phyloP scores from a whole-genome alignment of 2,797 vertebrate species.

The Poeciliopsis turneri region DNA sequence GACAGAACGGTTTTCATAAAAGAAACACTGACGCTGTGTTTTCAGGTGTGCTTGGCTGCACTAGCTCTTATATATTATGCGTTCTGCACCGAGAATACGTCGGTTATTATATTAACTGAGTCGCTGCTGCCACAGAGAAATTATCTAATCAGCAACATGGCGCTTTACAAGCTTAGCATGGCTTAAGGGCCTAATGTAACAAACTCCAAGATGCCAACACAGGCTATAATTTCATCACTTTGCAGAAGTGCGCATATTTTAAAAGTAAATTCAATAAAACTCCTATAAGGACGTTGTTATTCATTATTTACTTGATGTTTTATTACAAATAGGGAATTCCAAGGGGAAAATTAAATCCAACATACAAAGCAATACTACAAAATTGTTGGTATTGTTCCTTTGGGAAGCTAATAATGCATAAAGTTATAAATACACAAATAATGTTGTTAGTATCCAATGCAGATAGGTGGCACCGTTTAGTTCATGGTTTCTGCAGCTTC shows the following conservation, averaged over 20 bases:
- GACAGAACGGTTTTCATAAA: background rate
- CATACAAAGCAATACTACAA: background rate
- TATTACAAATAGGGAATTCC: background rate
- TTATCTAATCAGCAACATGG: slow-evolving; percentile 11
- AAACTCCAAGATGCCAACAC: background rate
- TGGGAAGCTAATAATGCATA: background rate
- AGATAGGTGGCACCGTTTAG: background rate
- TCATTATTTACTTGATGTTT: slow-evolving; percentile 8
- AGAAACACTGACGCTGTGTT: background rate
- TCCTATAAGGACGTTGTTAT: background rate
- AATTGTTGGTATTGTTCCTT: background rate
- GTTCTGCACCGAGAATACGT: background rate
- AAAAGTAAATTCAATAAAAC: slow-evolving; percentile 6
- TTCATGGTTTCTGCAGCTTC: background rate
- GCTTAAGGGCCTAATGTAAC: slow-evolving; percentile 14
- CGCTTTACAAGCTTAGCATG: background rate
- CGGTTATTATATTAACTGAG: slow-evolving; percentile 5
- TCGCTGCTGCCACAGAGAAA: background rate
- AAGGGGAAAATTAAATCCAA: background rate
- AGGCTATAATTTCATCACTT: slow-evolving; percentile 2
- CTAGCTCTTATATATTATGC: background rate
- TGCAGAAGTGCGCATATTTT: background rate
- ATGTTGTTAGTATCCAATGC: background rate
- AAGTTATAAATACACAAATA: background rate
- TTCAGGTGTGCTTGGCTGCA: background rate